A percentile compares a stretch with the other conserved stretches of the same genome.
These are phyloP conservation scores for Crambe crambe DNA, from an alignment of 37 sponge, comb jelly and placozoan genomes.

Conservation along the genomic window DNA sequence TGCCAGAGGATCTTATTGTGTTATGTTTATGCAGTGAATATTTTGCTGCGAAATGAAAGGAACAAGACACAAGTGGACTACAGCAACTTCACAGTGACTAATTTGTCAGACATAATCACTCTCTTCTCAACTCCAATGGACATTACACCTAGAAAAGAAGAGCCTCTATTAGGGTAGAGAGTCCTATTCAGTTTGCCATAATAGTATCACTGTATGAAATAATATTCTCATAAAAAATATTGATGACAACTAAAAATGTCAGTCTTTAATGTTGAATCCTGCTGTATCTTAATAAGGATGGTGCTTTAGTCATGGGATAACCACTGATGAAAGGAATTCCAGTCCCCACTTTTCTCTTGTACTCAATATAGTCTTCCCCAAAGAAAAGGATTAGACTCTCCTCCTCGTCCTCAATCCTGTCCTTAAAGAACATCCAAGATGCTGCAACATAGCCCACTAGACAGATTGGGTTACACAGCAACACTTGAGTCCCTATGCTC, in stretches of 20 bases:
- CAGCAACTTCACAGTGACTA: slow-evolving; percentile 27
- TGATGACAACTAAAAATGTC: no score
- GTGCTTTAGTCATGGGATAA: slow-evolving; percentile 17
- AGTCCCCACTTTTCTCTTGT: slow-evolving; percentile 80
- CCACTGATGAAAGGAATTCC: slow-evolving; percentile 90
- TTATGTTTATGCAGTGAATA: slow-evolving; percentile 21
- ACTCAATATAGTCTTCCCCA: slow-evolving; percentile 81
- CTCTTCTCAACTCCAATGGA: slow-evolving; percentile 25
- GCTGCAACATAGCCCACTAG: slow-evolving; percentile 68
- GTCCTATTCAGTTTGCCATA: no score
- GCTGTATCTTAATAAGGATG: background rate
- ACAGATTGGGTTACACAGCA: slow-evolving; percentile 93
- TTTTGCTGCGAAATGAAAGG: slow-evolving; percentile 30
- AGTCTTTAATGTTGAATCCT: background rate
- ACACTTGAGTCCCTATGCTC: slow-evolving; percentile 93
- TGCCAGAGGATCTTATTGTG: background rate
- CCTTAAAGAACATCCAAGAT: slow-evolving; percentile 91
- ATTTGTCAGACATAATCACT: slow-evolving; percentile 25
- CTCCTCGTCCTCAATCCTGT: slow-evolving; percentile 89
- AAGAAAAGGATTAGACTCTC: slow-evolving; percentile 80
- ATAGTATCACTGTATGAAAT: no score
- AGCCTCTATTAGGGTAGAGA: background rate
- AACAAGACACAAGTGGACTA: slow-evolving; percentile 18
- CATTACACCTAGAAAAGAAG: slow-evolving; percentile 9
- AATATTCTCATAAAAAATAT: no score